These are phyloP conservation scores for Icerya purchasi DNA, from an alignment of 2,888 invertebrate species.

Conservation along the genomic window DNA sequence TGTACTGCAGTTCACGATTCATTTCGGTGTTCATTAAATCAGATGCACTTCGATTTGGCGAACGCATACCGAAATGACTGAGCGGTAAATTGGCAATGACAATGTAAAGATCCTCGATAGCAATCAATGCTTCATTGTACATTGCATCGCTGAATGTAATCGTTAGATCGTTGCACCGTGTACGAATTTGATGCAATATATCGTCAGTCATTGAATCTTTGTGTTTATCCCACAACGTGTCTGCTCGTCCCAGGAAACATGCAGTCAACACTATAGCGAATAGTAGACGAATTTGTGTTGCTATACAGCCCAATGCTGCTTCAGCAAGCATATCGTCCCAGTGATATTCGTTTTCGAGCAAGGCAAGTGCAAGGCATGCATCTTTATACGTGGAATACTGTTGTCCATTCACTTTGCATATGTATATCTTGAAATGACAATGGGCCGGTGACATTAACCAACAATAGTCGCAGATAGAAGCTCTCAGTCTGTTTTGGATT, in stretches of 20 bases:
- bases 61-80: conserved; percentile 1
- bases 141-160: conserved; percentile 2
- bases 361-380: conserved; percentile 12
- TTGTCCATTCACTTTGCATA: conserved; percentile 16
- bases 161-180: conserved; percentile 14
- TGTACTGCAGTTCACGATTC: not conserved
- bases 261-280: conserved; percentile 22
- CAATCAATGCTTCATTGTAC: conserved; percentile 10
- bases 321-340: conserved; percentile 16
- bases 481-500: conserved; percentile 14
- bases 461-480: conserved; percentile 18
- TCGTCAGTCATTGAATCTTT: conserved; percentile 19
- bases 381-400: conserved; percentile 13
- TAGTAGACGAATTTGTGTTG: conserved; percentile 20
- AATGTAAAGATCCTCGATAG: conserved; percentile 12
- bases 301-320: conserved; percentile 16
- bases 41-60: conserved; percentile 2
- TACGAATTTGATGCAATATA: conserved; percentile 20
- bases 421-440: conserved; percentile 19
- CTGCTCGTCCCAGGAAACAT: conserved; percentile 20
- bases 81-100: conserved; percentile 10
- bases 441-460: conserved; percentile 19
- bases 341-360: conserved; percentile 18
- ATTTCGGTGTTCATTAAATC: conserved; percentile 3
- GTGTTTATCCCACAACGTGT: conserved; percentile 19